Percentiles rank a stretch among this genome's conserved stretches.
These are phyloP conservation scores for Anastatus disparis DNA, from an alignment of 1,140 invertebrate species.

Conservation along the genomic window DNA sequence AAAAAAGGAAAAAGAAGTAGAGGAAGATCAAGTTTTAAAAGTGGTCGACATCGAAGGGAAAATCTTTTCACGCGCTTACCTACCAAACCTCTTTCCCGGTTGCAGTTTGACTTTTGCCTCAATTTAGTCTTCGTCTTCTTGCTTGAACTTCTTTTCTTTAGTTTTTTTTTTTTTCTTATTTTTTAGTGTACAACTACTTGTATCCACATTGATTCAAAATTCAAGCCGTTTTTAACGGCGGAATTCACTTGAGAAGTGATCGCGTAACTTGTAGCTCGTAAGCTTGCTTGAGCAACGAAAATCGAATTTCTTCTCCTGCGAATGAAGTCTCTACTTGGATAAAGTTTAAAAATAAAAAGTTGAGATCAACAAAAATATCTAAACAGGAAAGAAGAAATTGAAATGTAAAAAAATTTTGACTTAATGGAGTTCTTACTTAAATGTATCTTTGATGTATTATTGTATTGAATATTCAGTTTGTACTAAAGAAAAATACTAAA, in stretches of 20 bases:
- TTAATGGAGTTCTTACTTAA: too few relatives aligned
- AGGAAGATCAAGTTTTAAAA: slow-evolving; percentile 28
- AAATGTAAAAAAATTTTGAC: too few relatives aligned
- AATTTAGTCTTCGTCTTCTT: slow-evolving; percentile 13
- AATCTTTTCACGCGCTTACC: slow-evolving; percentile 25
- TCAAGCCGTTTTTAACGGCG: slow-evolving; percentile 18
- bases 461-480: too few relatives aligned
- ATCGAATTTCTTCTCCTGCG: not conserved
- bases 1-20: not conserved
- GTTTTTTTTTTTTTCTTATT: too few relatives aligned
- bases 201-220: slow-evolving; percentile 19
- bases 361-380: too few relatives aligned
- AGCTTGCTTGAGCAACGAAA: not conserved
- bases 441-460: too few relatives aligned
- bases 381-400: too few relatives aligned
- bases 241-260: not conserved
- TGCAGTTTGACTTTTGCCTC: slow-evolving; percentile 21
- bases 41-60: slow-evolving; percentile 17
- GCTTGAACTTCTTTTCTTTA: too few relatives aligned
- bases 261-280: not conserved
- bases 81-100: not conserved
- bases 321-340: too few relatives aligned
- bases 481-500: too few relatives aligned
- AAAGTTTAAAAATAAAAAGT: too few relatives aligned
- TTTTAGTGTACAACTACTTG: slow-evolving; percentile 8